Conservation (phyloP, 2,888 invertebrate genomes). For the Argyra leucocephala region DNA sequence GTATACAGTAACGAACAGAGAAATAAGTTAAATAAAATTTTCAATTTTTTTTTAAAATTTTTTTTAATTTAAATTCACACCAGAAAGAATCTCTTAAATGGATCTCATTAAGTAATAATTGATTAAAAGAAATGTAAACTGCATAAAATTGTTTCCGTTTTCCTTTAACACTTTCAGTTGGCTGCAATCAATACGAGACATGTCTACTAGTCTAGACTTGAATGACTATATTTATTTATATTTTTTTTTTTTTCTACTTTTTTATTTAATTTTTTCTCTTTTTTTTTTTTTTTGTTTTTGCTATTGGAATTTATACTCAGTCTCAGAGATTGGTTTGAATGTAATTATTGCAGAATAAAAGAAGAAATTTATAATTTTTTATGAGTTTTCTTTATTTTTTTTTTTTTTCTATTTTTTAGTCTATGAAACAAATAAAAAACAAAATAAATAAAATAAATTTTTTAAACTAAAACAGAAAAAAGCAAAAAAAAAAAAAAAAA, state of each 20-base stretch:
- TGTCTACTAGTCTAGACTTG: not conserved
- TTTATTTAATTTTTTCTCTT: not conserved
- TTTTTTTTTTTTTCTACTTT: not conserved
- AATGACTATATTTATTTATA: no score
- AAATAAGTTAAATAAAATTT: no score
- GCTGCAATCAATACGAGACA: not conserved
- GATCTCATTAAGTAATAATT: not conserved
- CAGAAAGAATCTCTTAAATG: not conserved
- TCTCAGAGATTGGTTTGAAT: not conserved
- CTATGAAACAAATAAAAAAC: no score
- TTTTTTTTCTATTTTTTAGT: no score
- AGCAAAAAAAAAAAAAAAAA: no score
- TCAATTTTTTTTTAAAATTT: no score
- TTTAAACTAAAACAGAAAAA: no score
- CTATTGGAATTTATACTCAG: not conserved
- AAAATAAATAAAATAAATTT: no score
- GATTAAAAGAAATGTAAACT: not conserved
- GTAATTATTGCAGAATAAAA: not conserved
- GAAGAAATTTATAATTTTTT: no score
- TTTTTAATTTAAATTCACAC: no score
- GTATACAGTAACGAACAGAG: no score
- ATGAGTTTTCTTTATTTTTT: no score
- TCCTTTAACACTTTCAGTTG: not conserved
- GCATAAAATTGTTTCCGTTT: not conserved
- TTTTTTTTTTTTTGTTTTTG: not conserved